Evolutionary conservation across 53 echinoderm and acorn worm genomes (phyloP).

Genomic region (Holothuria leucospilota): DNA sequence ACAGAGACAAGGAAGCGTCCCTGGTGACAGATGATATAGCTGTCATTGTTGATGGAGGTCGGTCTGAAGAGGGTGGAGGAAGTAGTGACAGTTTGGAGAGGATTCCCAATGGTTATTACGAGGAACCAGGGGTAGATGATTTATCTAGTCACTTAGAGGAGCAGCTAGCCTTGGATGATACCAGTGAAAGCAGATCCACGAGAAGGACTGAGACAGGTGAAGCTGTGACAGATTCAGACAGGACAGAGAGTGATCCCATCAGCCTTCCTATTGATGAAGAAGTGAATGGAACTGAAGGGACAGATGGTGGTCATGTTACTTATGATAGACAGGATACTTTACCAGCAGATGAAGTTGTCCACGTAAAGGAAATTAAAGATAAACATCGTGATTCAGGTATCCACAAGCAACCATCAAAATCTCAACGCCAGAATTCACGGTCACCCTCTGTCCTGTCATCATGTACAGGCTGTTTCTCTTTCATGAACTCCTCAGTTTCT

Average conservation of each 20-base stretch:
- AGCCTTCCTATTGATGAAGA: constrained; percentile 11
- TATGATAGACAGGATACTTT: constrained; percentile 39
- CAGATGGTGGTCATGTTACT: not conserved
- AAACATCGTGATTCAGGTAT: not conserved
- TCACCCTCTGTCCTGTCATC: constrained; percentile 41
- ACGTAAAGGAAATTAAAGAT: not conserved
- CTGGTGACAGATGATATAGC: constrained; percentile 24
- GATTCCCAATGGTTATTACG: constrained; percentile 35
- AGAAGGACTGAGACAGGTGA: not conserved
- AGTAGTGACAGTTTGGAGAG: constrained; percentile 30
- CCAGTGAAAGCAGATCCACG: not conserved
- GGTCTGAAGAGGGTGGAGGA: constrained; percentile 1
- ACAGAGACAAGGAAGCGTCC: not conserved
- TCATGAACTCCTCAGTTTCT: constrained; percentile 77
- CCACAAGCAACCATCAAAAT: constrained; percentile 1
- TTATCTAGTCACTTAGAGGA: not conserved
- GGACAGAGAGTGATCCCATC: constrained; percentile 41
- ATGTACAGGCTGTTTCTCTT: constrained; percentile 89
- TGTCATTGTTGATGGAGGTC: constrained; percentile 13
- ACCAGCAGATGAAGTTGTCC: constrained; percentile 13
- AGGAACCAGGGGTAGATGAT: constrained; percentile 28
- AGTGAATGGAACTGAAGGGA: not conserved
- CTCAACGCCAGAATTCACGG: constrained; percentile 29
- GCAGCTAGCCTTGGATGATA: not conserved
- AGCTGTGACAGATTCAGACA: constrained; percentile 21